Evolutionary conservation across 2,113 vertebrate genomes (phyloP).

Genomic region (Neotoma lepida): DNA sequence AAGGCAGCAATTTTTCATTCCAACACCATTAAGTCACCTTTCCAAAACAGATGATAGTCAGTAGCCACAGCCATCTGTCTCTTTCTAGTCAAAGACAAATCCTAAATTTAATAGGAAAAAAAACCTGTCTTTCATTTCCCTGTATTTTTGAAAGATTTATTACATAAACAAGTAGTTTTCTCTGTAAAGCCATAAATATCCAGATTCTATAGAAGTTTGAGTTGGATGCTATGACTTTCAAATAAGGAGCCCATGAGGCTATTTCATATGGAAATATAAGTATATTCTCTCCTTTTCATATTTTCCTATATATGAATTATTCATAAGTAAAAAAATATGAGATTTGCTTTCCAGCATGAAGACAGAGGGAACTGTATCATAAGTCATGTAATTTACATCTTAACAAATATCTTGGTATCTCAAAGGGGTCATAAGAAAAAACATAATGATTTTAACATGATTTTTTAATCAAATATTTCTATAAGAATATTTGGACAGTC

Average conservation of each 20-base stretch:
- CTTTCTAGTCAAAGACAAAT: constrained; percentile 8
- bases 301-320: constrained; percentile 64
- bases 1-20: background rate
- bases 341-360: constrained; percentile 64
- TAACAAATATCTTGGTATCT: constrained; percentile 43
- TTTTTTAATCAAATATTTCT: constrained; percentile 16
- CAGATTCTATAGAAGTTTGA: constrained; percentile 8
- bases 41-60: constrained; percentile 15
- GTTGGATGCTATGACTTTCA: constrained; percentile 34
- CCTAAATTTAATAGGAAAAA: background rate
- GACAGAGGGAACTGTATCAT: background rate
- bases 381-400: constrained; percentile 53
- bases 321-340: constrained; percentile 41
- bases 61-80: background rate
- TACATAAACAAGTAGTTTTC: background rate
- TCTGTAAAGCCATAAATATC: constrained; percentile 5
- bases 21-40: background rate
- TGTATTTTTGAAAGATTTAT: constrained; percentile 33
- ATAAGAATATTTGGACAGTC: constrained; percentile 1
- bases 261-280: constrained; percentile 53
- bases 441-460: background rate
- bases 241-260: background rate
- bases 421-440: constrained; percentile 51
- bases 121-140: constrained; percentile 1
- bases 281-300: background rate